These are phyloP conservation scores for Protobothrops flavoviridis DNA, from an alignment of 2,113 vertebrate species.

Conservation along the genomic window DNA sequence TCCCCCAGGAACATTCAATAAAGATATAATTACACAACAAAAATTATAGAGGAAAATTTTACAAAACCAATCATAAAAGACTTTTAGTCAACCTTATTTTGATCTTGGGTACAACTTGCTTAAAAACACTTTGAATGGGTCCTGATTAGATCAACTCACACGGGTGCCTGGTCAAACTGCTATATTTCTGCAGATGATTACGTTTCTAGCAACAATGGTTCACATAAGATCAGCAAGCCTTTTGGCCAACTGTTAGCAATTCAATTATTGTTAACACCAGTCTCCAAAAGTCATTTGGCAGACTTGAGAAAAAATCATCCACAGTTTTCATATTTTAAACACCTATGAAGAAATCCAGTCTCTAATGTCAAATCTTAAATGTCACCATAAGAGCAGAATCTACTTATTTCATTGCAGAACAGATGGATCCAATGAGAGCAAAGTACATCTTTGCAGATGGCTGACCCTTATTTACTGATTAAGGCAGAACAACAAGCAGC, in stretches of 20 bases:
- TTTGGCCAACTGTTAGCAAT: background rate
- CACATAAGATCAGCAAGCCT: background rate
- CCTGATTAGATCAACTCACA: background rate
- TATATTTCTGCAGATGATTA: background rate
- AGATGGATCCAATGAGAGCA: conserved; percentile 66
- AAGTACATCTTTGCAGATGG: conserved; percentile 70
- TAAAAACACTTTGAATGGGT: background rate
- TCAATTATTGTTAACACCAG: conserved; percentile 2
- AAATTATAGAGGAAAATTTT: background rate
- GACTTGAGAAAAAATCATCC: conserved; percentile 58
- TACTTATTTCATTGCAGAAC: conserved; percentile 70
- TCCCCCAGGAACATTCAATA: background rate
- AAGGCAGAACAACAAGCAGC: conserved; percentile 52
- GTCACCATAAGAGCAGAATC: conserved; percentile 64
- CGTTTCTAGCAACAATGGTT: background rate
- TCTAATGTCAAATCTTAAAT: conserved; percentile 68
- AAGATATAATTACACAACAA: background rate
- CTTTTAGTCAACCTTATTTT: background rate
- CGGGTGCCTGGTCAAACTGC: background rate
- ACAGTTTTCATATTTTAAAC: conserved; percentile 49
- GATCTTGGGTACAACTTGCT: background rate
- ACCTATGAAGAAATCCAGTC: conserved; percentile 45
- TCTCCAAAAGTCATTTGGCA: conserved; percentile 42
- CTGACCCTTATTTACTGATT: conserved; percentile 72
- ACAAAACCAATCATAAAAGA: background rate